Evolutionary conservation across 2,888 invertebrate genomes (phyloP), one percentile per base, ranked within the genome.

Genomic region (Glaucopsyche alexis): DNA sequence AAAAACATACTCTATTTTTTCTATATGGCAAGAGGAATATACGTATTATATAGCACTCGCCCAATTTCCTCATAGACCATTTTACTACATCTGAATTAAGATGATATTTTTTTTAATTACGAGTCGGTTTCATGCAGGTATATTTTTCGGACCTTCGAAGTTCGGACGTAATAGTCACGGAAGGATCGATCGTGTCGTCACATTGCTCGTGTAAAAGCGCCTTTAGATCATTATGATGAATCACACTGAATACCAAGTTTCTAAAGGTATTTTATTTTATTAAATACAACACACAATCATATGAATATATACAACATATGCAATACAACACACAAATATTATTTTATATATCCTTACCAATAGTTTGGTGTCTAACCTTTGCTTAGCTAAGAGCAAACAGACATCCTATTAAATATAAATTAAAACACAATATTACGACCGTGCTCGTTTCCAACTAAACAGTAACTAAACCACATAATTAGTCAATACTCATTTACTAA

Each of bases 241-340:
- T 29, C 60, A 60, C 29, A 60, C 60, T 13, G 29, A 60, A 38
- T 60, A 60, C 60, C 60, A 60, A 60, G 29, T 38, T 14, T 13
- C 29, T 29, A 60, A 29, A 60, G 60, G 60, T 60, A 60, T 60
- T 52, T 60, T 60, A 29, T 7, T 38, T 60, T 60, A 60, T 60
- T 60, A 60, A 38, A 16, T 7, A 60, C 60, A 60, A 60, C 60
- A 60, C 60, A 60, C 47, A 47, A 29, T 60, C 19, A 1, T 11
- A 38, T 60, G 29, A 60, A 60, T 60, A 60, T 60, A 38, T 13
- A 60, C 60, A 60, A 60, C 29, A 38, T 13, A 60, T 60, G 60
- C 60, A 29, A 60, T 60, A 60, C 29, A 29, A 60, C 60, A 60
- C 60, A 47, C 13, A 60, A 60, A 13, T 29, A 60, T 38, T 29